These are phyloP conservation scores for Agrotis exclamationis DNA, from an alignment of 2,888 invertebrate genomes.

Conservation along the genomic window DNA sequence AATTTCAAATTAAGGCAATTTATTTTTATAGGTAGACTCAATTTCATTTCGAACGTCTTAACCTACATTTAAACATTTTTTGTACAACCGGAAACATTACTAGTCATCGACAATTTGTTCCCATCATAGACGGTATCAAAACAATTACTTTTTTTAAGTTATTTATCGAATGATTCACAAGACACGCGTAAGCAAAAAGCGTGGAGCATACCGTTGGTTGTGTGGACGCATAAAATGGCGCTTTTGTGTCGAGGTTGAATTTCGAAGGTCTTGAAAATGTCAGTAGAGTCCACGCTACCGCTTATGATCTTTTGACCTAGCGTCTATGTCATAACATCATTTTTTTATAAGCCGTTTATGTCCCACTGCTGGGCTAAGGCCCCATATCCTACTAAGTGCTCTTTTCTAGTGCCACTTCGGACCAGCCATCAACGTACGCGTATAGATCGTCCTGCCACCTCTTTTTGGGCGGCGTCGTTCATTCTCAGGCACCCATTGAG, in stretches of 20 bases:
- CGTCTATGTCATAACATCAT: no score
- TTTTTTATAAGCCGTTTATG: no score
- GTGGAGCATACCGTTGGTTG: constrained; percentile 47
- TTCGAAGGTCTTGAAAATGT: neutral
- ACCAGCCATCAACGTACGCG: no score
- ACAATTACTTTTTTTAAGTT: constrained; percentile 55
- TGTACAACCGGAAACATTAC: constrained; percentile 39
- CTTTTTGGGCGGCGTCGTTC: no score
- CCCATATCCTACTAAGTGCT: no score
- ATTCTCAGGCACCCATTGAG: no score
- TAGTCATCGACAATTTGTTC: constrained; percentile 35
- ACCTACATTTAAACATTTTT: constrained; percentile 11
- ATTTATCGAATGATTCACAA: constrained; percentile 59
- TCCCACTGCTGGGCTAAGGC: no score
- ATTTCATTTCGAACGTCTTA: neutral
- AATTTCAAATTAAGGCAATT: no score
- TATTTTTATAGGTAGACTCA: neutral
- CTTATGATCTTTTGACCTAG: no score
- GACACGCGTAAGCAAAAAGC: constrained; percentile 59
- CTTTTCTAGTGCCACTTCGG: no score
- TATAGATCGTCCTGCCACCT: no score
- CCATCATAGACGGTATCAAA: constrained; percentile 47
- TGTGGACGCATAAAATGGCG: constrained; percentile 50
- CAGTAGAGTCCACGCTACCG: no score
- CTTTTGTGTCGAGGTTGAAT: constrained; percentile 6